Percentiles rank a stretch among this genome's conserved stretches.
phyloP scores from a whole-genome alignment of 2,797 vertebrate species.

The Argyrosomus regius region DNA sequence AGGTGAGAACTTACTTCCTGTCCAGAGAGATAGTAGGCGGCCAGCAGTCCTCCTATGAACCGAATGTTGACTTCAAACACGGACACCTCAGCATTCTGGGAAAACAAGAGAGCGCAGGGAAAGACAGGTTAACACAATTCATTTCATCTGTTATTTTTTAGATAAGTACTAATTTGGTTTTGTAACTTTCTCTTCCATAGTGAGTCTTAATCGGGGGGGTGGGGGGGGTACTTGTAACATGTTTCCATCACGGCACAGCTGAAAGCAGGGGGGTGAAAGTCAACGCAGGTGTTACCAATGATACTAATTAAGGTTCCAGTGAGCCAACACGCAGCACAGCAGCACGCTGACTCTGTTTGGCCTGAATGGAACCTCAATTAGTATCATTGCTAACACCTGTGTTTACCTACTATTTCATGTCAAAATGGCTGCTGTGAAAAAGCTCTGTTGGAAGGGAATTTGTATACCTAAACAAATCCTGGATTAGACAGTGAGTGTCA shows the following conservation, averaged over 20 bases:
- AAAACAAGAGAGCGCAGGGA: slow-evolving; percentile 42
- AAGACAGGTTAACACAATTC: not conserved
- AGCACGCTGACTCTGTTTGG: no score
- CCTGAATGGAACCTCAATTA: no score
- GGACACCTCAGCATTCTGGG: slow-evolving; percentile 96
- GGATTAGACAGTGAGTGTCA: not conserved
- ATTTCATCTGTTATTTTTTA: not conserved
- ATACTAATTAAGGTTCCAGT: no score
- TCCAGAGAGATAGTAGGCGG: slow-evolving; percentile 97
- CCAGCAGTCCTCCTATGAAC: slow-evolving; percentile 96
- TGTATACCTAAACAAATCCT: not conserved
- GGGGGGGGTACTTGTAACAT: no score
- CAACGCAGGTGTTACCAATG: no score
- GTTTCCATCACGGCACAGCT: no score
- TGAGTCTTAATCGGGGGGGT: not conserved
- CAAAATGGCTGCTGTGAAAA: no score
- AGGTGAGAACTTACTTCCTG: slow-evolving; percentile 90
- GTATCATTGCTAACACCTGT: no score
- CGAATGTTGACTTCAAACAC: slow-evolving; percentile 99
- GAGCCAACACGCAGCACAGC: no score
- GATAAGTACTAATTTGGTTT: not conserved
- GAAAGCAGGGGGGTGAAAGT: no score
- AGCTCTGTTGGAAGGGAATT: not conserved
- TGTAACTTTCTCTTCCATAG: not conserved
- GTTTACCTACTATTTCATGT: no score